phyloP scores from a whole-genome alignment of 2,113 vertebrate genomes.

The Cyanoliseus patagonus region DNA sequence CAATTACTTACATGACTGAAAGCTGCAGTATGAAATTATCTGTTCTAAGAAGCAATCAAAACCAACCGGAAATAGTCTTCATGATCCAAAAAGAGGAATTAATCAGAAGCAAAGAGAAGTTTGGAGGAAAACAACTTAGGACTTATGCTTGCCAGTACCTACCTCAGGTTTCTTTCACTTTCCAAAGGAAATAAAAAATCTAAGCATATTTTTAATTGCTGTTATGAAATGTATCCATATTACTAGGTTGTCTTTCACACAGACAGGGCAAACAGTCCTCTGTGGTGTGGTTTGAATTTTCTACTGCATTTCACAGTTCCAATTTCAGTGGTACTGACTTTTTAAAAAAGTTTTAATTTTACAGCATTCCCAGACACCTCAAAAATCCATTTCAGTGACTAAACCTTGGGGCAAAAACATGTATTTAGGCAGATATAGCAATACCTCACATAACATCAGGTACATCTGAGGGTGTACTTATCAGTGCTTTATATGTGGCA shows the following conservation, averaged over 20 bases:
- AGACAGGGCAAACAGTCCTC: background rate
- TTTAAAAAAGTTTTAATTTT: background rate
- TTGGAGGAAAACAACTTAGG: background rate
- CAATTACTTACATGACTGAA: background rate
- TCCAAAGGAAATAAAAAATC: background rate
- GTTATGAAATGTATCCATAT: background rate
- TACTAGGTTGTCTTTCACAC: background rate
- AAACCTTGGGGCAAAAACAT: background rate
- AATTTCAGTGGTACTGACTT: background rate
- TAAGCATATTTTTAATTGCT: background rate
- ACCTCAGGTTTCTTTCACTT: background rate
- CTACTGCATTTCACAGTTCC: background rate
- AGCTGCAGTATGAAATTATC: background rate
- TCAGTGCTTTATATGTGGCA: background rate
- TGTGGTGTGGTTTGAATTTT: background rate
- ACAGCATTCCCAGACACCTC: background rate
- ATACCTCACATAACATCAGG: background rate
- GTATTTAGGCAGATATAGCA: background rate
- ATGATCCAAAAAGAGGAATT: background rate
- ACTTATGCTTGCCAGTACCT: background rate
- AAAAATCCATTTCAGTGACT: background rate
- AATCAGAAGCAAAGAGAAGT: background rate
- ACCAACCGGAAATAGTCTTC: background rate
- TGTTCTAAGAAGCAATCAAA: background rate
- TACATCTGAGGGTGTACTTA: background rate